Conservation (phyloP, 2,113 vertebrate genomes). For the Phoxinus phoxinus region DNA sequence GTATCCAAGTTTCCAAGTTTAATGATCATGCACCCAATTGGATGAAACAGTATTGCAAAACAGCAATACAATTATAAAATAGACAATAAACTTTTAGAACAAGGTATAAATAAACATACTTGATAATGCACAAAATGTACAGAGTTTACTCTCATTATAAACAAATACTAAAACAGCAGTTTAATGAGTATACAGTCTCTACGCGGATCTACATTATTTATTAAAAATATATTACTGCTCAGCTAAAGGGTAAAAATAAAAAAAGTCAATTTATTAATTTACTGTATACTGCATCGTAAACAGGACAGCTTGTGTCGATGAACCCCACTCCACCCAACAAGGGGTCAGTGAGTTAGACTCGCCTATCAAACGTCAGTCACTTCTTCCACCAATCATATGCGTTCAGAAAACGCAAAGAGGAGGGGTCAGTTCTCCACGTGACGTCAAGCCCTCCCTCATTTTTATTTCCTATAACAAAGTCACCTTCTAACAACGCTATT, state of each 20-base stretch:
- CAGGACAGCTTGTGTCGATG: not conserved
- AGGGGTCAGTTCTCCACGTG: not conserved
- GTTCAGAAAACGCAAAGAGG: constrained; percentile 14
- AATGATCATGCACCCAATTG: not conserved
- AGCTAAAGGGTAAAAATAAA: not conserved
- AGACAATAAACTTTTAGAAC: too few relatives aligned
- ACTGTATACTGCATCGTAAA: not conserved
- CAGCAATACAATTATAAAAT: too few relatives aligned
- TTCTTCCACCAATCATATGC: not conserved
- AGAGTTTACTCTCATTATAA: not conserved
- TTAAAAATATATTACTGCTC: not conserved
- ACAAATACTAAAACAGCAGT: not conserved
- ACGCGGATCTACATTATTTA: not conserved
- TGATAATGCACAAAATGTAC: too few relatives aligned
- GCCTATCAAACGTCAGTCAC: not conserved
- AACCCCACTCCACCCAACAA: too few relatives aligned
- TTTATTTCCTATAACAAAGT: not conserved
- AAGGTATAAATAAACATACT: too few relatives aligned
- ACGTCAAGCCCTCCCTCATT: not conserved
- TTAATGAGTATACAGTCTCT: not conserved
- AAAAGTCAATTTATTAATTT: not conserved
- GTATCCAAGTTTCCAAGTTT: not conserved
- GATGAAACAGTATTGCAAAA: not conserved
- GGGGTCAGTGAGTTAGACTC: not conserved
- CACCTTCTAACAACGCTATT: not conserved